Percentiles rank a stretch among this genome's conserved stretches.
Evolutionary conservation across 2,113 vertebrate species (phyloP).

Genomic region (Psettodes erumei): DNA sequence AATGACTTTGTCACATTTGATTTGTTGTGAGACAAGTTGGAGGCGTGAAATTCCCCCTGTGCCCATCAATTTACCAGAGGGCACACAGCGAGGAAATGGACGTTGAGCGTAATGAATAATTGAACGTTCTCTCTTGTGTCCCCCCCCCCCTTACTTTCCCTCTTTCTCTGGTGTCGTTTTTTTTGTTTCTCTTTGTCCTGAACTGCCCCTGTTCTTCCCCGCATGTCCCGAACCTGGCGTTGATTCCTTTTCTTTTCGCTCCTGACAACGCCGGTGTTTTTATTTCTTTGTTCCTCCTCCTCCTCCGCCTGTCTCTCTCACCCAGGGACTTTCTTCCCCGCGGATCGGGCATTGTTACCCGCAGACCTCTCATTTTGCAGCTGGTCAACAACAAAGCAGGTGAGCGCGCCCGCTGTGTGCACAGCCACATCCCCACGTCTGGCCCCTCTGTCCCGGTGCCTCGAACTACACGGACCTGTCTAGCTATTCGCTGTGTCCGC

Average conservation of each 20-base stretch:
- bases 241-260: neutral
- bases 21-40: slow-evolving; percentile 48
- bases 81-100: slow-evolving; percentile 40
- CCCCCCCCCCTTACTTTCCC: neutral
- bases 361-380: slow-evolving; percentile 95
- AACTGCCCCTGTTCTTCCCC: neutral
- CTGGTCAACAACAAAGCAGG: slow-evolving; percentile 97
- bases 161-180: neutral
- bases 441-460: slow-evolving; percentile 41
- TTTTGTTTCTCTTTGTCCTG: neutral
- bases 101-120: slow-evolving; percentile 48
- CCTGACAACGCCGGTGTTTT: slow-evolving; percentile 11
- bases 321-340: slow-evolving; percentile 96
- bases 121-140: slow-evolving; percentile 19
- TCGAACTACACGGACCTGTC: slow-evolving; percentile 42
- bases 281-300: slow-evolving; percentile 9
- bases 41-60: slow-evolving; percentile 53
- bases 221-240: neutral
- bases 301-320: slow-evolving; percentile 28
- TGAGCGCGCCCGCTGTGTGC: slow-evolving; percentile 61
- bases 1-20: slow-evolving; percentile 65
- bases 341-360: slow-evolving; percentile 95
- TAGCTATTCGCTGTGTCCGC: slow-evolving; percentile 45
- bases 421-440: slow-evolving; percentile 18
- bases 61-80: slow-evolving; percentile 46